phyloP scores from a whole-genome alignment of 2,888 invertebrate genomes.

The Diogma glabrata region DNA sequence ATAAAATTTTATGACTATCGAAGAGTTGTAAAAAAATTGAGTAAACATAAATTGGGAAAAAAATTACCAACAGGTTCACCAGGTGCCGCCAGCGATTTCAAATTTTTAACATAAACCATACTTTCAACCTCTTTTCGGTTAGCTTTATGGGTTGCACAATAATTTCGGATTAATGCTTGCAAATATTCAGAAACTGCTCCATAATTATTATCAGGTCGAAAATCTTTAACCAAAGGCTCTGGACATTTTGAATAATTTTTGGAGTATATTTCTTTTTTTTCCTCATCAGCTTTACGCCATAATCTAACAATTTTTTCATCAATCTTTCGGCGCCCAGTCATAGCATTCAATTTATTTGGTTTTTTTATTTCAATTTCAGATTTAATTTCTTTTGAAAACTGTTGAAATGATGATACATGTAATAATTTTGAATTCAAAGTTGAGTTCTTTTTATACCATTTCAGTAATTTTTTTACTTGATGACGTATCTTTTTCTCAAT shows the following conservation, averaged over 20 bases:
- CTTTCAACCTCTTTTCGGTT: conserved; percentile 44
- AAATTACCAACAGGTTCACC: conserved; percentile 87
- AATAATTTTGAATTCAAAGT: conserved; percentile 36
- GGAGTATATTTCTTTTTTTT: conserved; percentile 43
- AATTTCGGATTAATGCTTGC: conserved; percentile 51
- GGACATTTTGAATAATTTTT: conserved; percentile 46
- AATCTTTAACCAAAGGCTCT: conserved; percentile 60
- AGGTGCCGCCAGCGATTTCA: conserved; percentile 68
- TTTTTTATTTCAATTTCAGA: conserved; percentile 38
- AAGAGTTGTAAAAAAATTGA: neutral
- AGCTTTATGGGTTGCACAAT: conserved; percentile 40
- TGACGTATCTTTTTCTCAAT: conserved; percentile 42
- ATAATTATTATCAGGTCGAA: conserved; percentile 62
- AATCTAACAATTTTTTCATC: conserved; percentile 49
- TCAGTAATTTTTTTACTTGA: conserved; percentile 44
- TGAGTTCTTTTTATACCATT: conserved; percentile 50
- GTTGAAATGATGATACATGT: conserved; percentile 43
- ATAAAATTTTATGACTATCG: neutral
- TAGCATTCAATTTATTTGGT: conserved; percentile 36
- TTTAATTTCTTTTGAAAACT: conserved; percentile 44
- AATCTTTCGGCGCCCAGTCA: conserved; percentile 46
- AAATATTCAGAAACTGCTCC: conserved; percentile 78
- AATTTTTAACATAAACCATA: conserved; percentile 62
- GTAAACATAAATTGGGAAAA: neutral
- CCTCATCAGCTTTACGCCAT: conserved; percentile 52